Conservation (phyloP, 2,888 invertebrate genomes). For the Dryadula phaetusa region DNA sequence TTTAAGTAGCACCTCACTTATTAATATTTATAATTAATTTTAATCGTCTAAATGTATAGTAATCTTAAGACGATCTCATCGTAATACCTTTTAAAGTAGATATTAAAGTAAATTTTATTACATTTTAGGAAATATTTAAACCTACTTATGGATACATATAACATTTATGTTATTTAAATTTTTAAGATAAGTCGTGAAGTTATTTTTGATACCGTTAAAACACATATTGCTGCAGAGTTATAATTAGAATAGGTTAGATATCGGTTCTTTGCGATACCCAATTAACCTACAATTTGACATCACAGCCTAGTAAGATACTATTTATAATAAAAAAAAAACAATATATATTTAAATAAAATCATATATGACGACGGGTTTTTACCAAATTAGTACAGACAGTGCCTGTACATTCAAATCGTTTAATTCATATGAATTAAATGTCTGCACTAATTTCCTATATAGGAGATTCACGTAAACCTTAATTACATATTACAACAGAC, state of each 20-base stretch:
- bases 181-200: not conserved
- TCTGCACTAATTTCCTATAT: too few relatives aligned
- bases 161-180: not conserved
- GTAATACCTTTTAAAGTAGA: not conserved
- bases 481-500: too few relatives aligned
- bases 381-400: too few relatives aligned
- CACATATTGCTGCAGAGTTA: not conserved
- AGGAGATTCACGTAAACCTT: too few relatives aligned
- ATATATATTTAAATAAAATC: too few relatives aligned
- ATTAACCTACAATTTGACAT: not conserved
- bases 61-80: not conserved
- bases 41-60: not conserved
- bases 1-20: constrained; percentile 41
- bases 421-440: too few relatives aligned
- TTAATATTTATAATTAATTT: constrained; percentile 30
- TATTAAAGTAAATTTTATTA: constrained; percentile 5
- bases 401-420: too few relatives aligned
- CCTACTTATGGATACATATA: too few relatives aligned
- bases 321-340: too few relatives aligned
- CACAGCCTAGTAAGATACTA: not conserved
- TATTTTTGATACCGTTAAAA: constrained; percentile 1
- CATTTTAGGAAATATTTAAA: not conserved
- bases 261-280: not conserved
- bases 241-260: not conserved
- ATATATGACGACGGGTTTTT: too few relatives aligned